Base-by-base conservation (phyloP, 2,113 vertebrate species). In the Semicossyphus pulcher region DNA sequence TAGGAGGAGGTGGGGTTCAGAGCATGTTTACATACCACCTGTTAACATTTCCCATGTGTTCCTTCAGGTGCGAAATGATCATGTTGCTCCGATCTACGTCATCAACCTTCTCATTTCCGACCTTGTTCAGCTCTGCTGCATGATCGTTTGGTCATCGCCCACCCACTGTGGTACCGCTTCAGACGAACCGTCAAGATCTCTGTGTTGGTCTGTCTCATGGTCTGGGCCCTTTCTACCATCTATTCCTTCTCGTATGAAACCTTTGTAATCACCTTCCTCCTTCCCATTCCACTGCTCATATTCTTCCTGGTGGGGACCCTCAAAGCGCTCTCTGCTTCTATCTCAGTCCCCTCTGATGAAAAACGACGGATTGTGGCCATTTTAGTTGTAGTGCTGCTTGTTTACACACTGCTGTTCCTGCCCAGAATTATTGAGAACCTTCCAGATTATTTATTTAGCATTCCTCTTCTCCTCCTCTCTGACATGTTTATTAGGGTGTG, bases 291-390 rank as follows among this genome's bases (percentile, higher is more conserved):
- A 0, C 4, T 62, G 60, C 25, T 76, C 12, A 42, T 60, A 23
- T 28, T 76, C 23, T 76, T 42, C 41, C 31, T 60, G 47, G 29
- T 7, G 45, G 31, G 37, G 28, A 76, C 47, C 36, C 4, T 76
- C 15, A 42, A 26, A 10, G 2, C 54, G 1, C 48, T 76, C 36
- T 49, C 47, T 60, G 29, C 36, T 37, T 11, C 29, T 16, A 4
- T 25, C 23, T 23, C 15, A 12, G 54, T 76, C 16, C 9, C 54
- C 11, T 7, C 47, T 52, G 54, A 60, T 3, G 63, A 76, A 44
- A 42, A 42, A 42, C 41, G 41, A n/a, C 16, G 41, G 18, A 42
- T 42, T 42, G 41, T n/a, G 16, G 41, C 15, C 7, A 42, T n/a
- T 42, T 42, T 42, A n/a, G 41, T 42, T 2, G 15, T 42, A 4